Conservation (phyloP, 2,888 invertebrate species). For the Synergus laeviventris region DNA sequence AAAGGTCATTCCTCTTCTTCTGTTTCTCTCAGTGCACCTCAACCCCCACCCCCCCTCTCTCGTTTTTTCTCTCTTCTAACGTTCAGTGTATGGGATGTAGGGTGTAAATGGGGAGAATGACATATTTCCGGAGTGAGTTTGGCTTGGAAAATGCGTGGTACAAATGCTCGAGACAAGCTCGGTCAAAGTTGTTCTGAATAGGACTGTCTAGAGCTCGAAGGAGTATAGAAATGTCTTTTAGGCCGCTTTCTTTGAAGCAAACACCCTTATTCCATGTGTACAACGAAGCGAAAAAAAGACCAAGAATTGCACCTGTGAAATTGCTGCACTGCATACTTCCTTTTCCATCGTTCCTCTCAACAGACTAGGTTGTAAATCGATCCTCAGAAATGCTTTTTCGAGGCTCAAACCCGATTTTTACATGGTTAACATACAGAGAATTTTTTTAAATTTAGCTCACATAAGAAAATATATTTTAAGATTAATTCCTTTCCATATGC, state of each 20-base stretch:
- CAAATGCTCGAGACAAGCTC: constrained; percentile 46
- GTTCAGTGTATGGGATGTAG: constrained; percentile 47
- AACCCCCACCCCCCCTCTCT: not conserved
- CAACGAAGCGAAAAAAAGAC: not conserved
- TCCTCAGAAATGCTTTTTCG: not conserved
- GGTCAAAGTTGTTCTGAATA: constrained; percentile 35
- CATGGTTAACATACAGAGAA: too few species aligned
- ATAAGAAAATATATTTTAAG: too few species aligned
- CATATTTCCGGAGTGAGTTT: constrained; percentile 54
- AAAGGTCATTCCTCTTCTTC: constrained; percentile 56
- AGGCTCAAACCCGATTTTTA: too few species aligned
- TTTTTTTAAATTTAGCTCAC: too few species aligned
- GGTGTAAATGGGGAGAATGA: constrained; percentile 56
- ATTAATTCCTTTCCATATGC: too few species aligned
- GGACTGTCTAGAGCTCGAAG: constrained; percentile 21
- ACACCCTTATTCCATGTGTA: constrained; percentile 10
- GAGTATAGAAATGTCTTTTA: constrained; percentile 33
- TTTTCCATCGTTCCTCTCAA: not conserved
- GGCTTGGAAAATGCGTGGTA: constrained; percentile 44
- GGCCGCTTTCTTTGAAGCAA: constrained; percentile 25
- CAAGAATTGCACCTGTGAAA: not conserved
- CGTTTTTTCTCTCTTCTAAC: constrained; percentile 44
- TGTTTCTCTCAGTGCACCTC: constrained; percentile 41
- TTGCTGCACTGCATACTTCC: not conserved
- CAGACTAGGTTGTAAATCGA: not conserved